These are phyloP conservation scores for Daboia siamensis DNA, from an alignment of 2,113 vertebrate genomes.

Conservation along the genomic window DNA sequence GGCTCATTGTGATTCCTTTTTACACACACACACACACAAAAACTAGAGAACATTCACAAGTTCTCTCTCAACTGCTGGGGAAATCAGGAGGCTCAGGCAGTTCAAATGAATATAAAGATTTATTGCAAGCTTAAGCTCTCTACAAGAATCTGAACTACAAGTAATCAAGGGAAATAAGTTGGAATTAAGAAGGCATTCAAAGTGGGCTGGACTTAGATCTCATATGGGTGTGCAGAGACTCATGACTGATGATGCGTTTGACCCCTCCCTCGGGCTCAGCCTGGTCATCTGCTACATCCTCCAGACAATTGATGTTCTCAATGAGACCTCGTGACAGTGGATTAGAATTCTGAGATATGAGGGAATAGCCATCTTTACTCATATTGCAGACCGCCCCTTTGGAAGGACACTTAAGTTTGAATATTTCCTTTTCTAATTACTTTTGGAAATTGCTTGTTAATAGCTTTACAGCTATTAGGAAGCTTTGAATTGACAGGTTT, in stretches of 20 bases:
- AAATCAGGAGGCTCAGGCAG: too few species aligned
- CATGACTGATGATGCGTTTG: neutral
- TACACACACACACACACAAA: too few species aligned
- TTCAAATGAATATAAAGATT: too few species aligned
- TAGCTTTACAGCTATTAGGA: neutral
- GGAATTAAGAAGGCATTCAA: too few species aligned
- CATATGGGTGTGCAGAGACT: neutral
- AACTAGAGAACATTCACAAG: too few species aligned
- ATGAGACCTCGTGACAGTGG: neutral
- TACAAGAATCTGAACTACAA: too few species aligned
- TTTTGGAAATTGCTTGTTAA: neutral
- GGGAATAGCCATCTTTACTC: neutral
- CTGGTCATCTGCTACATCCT: neutral
- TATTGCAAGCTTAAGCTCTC: too few species aligned
- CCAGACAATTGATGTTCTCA: neutral
- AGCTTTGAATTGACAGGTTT: neutral
- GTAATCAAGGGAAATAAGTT: too few species aligned
- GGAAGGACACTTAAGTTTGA: neutral
- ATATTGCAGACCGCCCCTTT: neutral
- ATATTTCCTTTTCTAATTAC: neutral
- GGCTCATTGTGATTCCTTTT: too few species aligned
- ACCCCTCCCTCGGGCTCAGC: neutral
- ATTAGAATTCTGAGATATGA: neutral
- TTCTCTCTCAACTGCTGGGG: too few species aligned
- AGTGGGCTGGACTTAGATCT: neutral